Evolutionary conservation across 2,888 invertebrate genomes (phyloP).

Genomic region (Phaonia tiefii): DNA sequence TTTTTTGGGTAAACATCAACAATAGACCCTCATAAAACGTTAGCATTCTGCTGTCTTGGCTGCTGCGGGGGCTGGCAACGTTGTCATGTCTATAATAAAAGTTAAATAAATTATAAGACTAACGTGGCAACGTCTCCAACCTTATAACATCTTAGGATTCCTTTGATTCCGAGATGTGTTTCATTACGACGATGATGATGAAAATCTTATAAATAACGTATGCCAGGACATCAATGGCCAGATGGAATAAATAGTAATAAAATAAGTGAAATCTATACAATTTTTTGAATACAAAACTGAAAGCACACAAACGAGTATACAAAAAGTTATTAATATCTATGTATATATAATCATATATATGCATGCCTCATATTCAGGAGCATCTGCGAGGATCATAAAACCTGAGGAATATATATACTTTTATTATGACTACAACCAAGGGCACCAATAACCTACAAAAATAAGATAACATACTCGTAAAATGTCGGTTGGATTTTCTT

Average conservation of each 20-base stretch:
- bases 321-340: neutral
- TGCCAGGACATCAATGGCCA: constrained; percentile 16
- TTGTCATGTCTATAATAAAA: constrained; percentile 27
- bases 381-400: constrained; percentile 33
- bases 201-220: constrained; percentile 24
- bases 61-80: neutral
- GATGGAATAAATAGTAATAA: constrained; percentile 16
- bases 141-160: neutral
- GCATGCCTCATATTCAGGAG: neutral
- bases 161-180: neutral
- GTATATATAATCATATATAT: too few species aligned
- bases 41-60: constrained; percentile 24
- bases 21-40: constrained; percentile 35
- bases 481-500: neutral
- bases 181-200: constrained; percentile 17
- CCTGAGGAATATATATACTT: neutral
- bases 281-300: neutral
- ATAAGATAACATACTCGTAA: constrained; percentile 13
- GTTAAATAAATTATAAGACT: constrained; percentile 40
- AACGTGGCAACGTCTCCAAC: neutral
- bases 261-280: constrained; percentile 22
- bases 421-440: constrained; percentile 24
- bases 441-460: neutral
- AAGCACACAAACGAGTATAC: neutral
- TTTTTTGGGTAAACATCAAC: constrained; percentile 39